Evolutionary conservation across 1,140 invertebrate genomes (phyloP).

Genomic region (Brachionus rubens): DNA sequence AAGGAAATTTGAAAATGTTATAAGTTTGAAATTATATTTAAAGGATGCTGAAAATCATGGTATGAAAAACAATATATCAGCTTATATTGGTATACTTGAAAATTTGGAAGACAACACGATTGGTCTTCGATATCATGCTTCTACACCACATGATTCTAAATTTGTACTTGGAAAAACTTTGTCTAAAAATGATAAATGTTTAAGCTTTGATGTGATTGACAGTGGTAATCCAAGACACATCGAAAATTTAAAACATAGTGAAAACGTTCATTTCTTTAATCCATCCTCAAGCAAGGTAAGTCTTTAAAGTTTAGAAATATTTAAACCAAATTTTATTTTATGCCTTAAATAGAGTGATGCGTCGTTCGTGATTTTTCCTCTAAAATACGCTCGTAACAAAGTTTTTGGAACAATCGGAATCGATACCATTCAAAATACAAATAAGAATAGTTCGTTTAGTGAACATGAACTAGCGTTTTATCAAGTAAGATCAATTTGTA

Average conservation of each 20-base stretch:
- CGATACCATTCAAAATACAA: constrained; percentile 57
- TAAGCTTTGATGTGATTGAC: constrained; percentile 57
- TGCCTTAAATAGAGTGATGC: constrained; percentile 6
- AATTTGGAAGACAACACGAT: constrained; percentile 51
- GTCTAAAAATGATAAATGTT: constrained; percentile 49
- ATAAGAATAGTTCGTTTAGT: constrained; percentile 56
- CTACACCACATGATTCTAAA: constrained; percentile 57
- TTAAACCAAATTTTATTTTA: background rate
- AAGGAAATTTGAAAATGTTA: background rate
- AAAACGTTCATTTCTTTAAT: constrained; percentile 59
- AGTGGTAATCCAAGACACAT: constrained; percentile 58
- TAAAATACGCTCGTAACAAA: constrained; percentile 57
- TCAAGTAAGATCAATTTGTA: constrained; percentile 54
- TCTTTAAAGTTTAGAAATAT: background rate
- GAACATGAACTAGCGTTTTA: constrained; percentile 61
- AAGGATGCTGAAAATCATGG: constrained; percentile 60
- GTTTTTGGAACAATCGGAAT: constrained; percentile 59
- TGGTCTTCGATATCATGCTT: constrained; percentile 55
- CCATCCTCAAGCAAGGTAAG: constrained; percentile 50
- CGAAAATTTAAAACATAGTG: constrained; percentile 56
- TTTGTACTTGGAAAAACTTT: constrained; percentile 55
- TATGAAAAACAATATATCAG: constrained; percentile 55
- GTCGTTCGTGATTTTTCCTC: background rate
- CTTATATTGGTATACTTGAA: constrained; percentile 57
- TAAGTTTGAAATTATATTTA: background rate